Conservation (phyloP, 2,888 invertebrate genomes). For the Sarcophaga caerulescens region DNA sequence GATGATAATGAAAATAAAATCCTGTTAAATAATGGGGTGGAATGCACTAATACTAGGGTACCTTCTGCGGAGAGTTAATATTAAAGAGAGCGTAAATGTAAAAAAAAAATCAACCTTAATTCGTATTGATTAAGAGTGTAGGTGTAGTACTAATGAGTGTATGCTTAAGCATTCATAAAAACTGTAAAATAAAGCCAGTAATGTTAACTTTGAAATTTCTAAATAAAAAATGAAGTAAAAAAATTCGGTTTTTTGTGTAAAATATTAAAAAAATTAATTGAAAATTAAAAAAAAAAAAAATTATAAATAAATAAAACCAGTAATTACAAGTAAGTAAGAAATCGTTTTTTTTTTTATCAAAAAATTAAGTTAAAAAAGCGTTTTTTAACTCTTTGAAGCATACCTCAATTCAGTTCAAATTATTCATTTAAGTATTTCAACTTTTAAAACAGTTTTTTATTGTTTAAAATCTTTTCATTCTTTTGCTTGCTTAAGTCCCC, state of each 20-base stretch:
- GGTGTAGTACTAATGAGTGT: not conserved
- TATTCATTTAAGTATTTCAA: no score
- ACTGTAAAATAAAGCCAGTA: not conserved
- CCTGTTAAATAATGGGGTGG: slow-evolving; percentile 66
- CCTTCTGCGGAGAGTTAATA: not conserved
- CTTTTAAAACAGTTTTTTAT: no score
- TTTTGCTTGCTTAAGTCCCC: not conserved
- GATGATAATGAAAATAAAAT: slow-evolving; percentile 62
- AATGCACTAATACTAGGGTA: slow-evolving; percentile 1
- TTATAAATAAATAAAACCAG: no score
- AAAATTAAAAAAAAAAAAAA: not conserved
- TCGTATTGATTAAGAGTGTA: not conserved
- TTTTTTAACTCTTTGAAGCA: no score
- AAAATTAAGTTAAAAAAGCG: no score
- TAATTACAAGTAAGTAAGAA: no score
- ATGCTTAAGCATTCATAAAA: not conserved
- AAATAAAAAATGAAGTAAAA: not conserved
- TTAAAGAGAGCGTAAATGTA: not conserved
- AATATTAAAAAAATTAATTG: not conserved
- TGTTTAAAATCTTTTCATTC: no score
- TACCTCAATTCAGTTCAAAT: no score
- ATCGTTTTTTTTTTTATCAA: no score
- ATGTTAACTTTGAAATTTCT: not conserved
- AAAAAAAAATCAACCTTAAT: not conserved
- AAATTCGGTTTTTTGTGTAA: not conserved